Base-by-base conservation (phyloP, 2,888 invertebrate species). In the Rotaria magnacalcarata region DNA sequence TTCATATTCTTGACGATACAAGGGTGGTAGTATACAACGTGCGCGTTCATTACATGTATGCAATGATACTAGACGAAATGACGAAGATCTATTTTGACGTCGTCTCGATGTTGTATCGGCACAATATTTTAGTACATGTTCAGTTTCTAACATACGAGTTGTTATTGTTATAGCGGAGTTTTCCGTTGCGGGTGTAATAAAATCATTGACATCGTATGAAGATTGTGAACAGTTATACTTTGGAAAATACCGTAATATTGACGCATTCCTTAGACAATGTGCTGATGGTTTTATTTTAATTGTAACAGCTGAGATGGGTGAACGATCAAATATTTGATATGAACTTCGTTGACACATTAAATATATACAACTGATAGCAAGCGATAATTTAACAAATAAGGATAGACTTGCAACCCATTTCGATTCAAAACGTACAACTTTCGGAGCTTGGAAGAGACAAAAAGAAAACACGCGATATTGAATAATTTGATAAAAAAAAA, bases 241-340 rank as follows among this genome's bases (percentile, higher is more conserved):
- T 27, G 6, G 16, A 19, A 67, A 67, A 41, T 19, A 19, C 19
- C 7, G 6, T 6, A 34, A 7, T 34, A 34, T 67, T 6, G 14
- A 7, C 47, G 47, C 24, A 80, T 47, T 11, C 21, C 4, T n/a
- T 5, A 47, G n/a, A 80, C 47, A 47, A 43, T 19, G 3, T 14
- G 19, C 0, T 14, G 80, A 19, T 80, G 47, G 43, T 47, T 80
- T 80, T 47, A 80, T n/a, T 80, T 47, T 80, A 14, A 80, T 80
- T 47, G 47, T 80, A 10, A 80, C 80, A 7, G 80, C 80, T 24
- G 80, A 80, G 47, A 80, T 80, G 8, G 80, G 80, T n/a, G 47
- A 47, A n/a, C 80, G 80, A 80, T 80, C 80, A 80, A 80, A 80
- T 80, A 47, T 47, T 80, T 80, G 80, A 80, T 80, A 80, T 47